Base-by-base conservation (phyloP, 2,113 vertebrate genomes). In the Tachysurus vachellii region DNA sequence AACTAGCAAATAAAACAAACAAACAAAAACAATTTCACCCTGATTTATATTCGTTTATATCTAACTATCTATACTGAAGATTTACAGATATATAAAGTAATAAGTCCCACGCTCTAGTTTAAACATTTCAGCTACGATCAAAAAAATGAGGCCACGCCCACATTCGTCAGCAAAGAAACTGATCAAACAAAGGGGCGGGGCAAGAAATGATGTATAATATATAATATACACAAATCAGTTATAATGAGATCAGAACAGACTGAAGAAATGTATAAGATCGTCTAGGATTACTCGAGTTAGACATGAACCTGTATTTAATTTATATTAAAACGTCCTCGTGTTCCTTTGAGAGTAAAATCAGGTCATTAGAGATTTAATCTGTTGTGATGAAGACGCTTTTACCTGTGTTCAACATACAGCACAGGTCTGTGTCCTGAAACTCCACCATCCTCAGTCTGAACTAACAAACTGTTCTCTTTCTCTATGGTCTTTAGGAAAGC, bases 321-420 rank as follows among this genome's bases (percentile, higher is more conserved):
- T 31, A 13, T 66, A n/a, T 28, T 66, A 66, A 70, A 70, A 28
- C 62, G 11, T 66, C 11, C n/a, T 26, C 12, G 9, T 1, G n/a
- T n/a, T 66, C 62, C 10, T 64, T 64, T 61, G n/a, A 14, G 62
- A 31, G n/a, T 68, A 42, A 71, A 71, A 71, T 42, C 16, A 9
- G 14, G 21, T 1, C 7, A 19, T 42, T 71, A 21, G 42, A 1
- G 9, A 13, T 4, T 75, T 19, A 28, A 31, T 17, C 19, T 19
- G 23, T 56, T 44, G 2, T 17, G 16, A 8, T 19, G 12, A 17
- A 42, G 23, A 14, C 16, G 21, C 84, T 8, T 88, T 92, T 89
- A 99, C 98, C 97, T 96, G 95, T 99, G 98, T 87, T 99, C 97
- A 47, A 99, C 95, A 0, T 98, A 96, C 0, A 99, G 93, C 6